Base-by-base conservation (phyloP, 1,140 invertebrate genomes). In the Drosophila tani region DNA sequence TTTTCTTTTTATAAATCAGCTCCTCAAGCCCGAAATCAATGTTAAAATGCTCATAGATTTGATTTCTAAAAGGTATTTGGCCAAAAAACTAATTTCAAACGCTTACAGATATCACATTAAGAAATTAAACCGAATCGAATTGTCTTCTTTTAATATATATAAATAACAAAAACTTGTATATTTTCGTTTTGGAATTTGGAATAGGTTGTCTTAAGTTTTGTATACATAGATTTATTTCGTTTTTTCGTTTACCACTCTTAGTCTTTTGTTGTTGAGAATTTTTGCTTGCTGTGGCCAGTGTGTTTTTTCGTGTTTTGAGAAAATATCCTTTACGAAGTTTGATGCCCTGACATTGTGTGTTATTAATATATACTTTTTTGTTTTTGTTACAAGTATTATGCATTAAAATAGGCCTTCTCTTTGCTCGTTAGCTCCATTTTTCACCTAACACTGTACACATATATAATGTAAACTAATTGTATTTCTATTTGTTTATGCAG, bases 391-490 rank as follows among this genome's bases (percentile, higher is more conserved):
- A 67, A 70, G 73, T 70, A 78, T 74, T 69, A 84, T 73, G 78
- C 65, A 77, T 74, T 83, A 77, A 86, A 86, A 88, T 87, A 88
- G 80, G 84, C 84, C 67, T 46, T 65, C 69, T 76, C 75, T 41
- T 75, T 71, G 46, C 53, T 85, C 55, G 63, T 90, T 88, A 88
- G 75, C 86, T 90, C 81, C 71, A 74, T 78, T 78, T 55, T 90
- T 85, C 56, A 82, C 85, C 90, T 90, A 90, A 90, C 85, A 91
- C 85, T 90, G 85, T 90, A 90, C 85, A 90, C 79, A 90, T 82
- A 90, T 82, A 88, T 88, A 82, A 91, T 85, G 75, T 90, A 90
- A 79, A 90, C 82, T 88, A 90, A 75, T 78, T 78, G 66, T 87
- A 87, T 88, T 87, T 84, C 77, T 79, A 65, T 55, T 78, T 51